These are phyloP conservation scores for Apaloderma vittatum DNA, from an alignment of 2,113 vertebrate genomes.

Conservation along the genomic window DNA sequence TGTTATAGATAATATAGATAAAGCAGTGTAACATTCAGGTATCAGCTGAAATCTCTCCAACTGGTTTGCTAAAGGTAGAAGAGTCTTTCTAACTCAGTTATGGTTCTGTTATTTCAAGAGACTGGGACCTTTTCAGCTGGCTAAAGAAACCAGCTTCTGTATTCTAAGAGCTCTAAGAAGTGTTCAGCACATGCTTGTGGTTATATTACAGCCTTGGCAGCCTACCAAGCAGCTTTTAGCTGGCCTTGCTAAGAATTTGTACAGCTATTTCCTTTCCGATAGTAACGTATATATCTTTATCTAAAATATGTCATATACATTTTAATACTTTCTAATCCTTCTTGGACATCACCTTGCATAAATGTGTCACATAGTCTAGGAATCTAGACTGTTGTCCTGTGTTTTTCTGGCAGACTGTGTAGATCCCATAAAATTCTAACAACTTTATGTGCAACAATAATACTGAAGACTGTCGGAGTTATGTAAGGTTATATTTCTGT, in stretches of 20 bases:
- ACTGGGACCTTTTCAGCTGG: slow-evolving; percentile 37
- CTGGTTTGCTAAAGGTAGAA: slow-evolving; percentile 9
- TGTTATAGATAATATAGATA: background rate
- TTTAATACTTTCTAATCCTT: slow-evolving; percentile 51
- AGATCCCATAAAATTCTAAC: slow-evolving; percentile 4
- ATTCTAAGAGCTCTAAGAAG: slow-evolving; percentile 56
- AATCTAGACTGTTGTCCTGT: background rate
- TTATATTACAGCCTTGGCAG: slow-evolving; percentile 54
- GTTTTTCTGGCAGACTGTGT: slow-evolving; percentile 6
- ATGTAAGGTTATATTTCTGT: slow-evolving; percentile 5
- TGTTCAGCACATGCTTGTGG: slow-evolving; percentile 42
- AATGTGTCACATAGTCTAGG: background rate
- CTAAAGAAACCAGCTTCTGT: slow-evolving; percentile 46
- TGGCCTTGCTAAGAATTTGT: slow-evolving; percentile 59
- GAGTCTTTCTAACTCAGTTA: slow-evolving; percentile 47
- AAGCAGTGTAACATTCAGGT: background rate
- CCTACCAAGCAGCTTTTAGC: slow-evolving; percentile 36
- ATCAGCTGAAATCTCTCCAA: slow-evolving; percentile 22
- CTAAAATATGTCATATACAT: slow-evolving; percentile 22
- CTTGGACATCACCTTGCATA: slow-evolving; percentile 37
- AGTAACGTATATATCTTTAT: slow-evolving; percentile 39
- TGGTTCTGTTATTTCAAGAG: slow-evolving; percentile 53
- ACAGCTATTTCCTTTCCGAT: slow-evolving; percentile 46
- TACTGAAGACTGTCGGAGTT: slow-evolving; percentile 2
- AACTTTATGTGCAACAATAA: slow-evolving; percentile 3